Evolutionary conservation across 2,113 vertebrate genomes (phyloP), one percentile per base, ranked within the genome.

Genomic region (Ictalurus punctatus): DNA sequence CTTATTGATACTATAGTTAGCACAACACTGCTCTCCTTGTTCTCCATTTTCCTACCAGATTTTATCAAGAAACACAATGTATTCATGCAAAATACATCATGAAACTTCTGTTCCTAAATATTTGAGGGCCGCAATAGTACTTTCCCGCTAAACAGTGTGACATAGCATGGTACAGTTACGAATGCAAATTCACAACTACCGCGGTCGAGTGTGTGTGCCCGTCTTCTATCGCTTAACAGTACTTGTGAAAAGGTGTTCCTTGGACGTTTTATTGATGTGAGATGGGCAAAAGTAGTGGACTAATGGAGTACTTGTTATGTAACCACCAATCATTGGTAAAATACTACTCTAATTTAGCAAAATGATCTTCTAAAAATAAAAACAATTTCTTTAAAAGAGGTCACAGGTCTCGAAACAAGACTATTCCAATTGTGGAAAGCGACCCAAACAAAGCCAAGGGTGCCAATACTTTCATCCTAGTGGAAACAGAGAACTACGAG

Each of bases 1-100:
- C 87, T 73, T 83, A 88, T 59, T 73, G 81, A 74, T 88, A 83
- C 87, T 74, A 88, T 74, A 88, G 80, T 88, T 83, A 76, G 87
- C 54, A 74, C 81, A 83, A 83, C 17, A 61, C 61, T 37, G 61
- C 40, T 37, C 86, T 87, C 74, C 74, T 83, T 30, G 14, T 73
- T 69, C 84, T 85, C 48, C 48, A 71, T 23, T 56, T 69, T 83
- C 23, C 44, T 19, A 83, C 7, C 12, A 71, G 16, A 71, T 56
- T 56, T 17, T 59, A 58, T 71, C 56, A 83, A 27, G 21, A 48
- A 71, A 54, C 48, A 44, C 65, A 71, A 40, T 13, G 14, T 40
- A 65, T 85, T 30, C 52, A 56, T 79, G 44, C 44, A 52, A 0
- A 4, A 52, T 30, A 56, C 6, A 19, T 54, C 25, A 80, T 30